Conservation (phyloP, 2,113 vertebrate species). For the Kobus ellipsiprymnus region DNA sequence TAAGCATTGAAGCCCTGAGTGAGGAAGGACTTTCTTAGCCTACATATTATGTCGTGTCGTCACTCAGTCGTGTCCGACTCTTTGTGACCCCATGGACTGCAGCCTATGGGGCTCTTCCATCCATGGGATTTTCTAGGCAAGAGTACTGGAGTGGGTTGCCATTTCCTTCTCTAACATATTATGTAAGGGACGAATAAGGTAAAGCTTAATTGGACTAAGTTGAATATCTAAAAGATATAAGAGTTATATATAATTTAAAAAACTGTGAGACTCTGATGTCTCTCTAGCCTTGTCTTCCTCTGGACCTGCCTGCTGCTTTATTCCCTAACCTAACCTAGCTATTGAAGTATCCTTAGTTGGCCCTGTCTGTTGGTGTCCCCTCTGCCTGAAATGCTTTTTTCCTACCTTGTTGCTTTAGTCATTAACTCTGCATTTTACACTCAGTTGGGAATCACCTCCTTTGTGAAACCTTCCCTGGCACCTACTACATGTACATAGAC, state of each 20-base stretch:
- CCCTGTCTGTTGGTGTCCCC: neutral
- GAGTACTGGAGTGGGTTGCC: no score
- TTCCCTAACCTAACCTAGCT: neutral
- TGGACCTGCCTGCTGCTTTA: neutral
- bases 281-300: neutral
- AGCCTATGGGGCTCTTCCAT: no score
- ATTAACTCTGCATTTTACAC: neutral
- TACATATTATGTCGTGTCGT: neutral
- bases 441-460: neutral
- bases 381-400: neutral
- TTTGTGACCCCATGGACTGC: no score
- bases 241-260: neutral
- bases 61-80: no score
- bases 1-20: neutral
- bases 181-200: neutral
- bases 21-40: neutral
- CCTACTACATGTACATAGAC: neutral
- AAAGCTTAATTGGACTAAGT: neutral
- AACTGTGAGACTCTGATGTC: neutral
- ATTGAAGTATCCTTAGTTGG: neutral
- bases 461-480: neutral
- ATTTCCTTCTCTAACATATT: neutral
- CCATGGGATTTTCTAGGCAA: no score
- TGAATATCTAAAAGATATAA: neutral
- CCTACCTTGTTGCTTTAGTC: neutral